phyloP scores from a whole-genome alignment of 2,113 vertebrate species.

The Carettochelys insculpta region DNA sequence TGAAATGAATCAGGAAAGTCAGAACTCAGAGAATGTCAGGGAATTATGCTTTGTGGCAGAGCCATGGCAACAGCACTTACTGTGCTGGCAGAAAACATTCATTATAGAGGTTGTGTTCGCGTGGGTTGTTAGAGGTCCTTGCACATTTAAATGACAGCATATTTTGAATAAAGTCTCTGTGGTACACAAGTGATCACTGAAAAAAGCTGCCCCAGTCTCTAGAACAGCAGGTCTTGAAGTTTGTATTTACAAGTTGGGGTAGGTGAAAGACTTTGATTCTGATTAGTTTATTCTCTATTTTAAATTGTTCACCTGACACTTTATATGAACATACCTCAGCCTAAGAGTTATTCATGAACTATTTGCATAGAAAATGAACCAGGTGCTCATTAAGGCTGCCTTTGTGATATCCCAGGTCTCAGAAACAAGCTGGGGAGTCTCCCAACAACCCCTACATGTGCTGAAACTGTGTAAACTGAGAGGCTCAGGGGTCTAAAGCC shows the following conservation, averaged over 20 bases:
- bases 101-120: conserved; percentile 4
- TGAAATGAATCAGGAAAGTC: not conserved
- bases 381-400: not conserved
- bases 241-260: not conserved
- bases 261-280: not conserved
- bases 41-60: not conserved
- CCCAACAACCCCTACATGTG: not conserved
- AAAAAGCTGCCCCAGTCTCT: not conserved
- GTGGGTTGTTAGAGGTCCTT: not conserved
- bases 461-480: not conserved
- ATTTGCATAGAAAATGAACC: not conserved
- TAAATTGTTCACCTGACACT: not conserved
- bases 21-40: not conserved
- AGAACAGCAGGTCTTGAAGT: not conserved
- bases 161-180: conserved; percentile 9
- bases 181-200: not conserved
- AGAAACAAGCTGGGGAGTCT: not conserved
- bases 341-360: not conserved
- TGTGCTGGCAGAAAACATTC: conserved; percentile 34
- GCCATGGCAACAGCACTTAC: not conserved
- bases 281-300: not conserved
- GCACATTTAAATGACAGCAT: conserved; percentile 31
- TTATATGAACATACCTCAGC: not conserved
- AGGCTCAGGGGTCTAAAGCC: not conserved
- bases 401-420: not conserved